Base-by-base conservation (phyloP, 92 coral and sea anemone species). In the Heliopora coerulea region DNA sequence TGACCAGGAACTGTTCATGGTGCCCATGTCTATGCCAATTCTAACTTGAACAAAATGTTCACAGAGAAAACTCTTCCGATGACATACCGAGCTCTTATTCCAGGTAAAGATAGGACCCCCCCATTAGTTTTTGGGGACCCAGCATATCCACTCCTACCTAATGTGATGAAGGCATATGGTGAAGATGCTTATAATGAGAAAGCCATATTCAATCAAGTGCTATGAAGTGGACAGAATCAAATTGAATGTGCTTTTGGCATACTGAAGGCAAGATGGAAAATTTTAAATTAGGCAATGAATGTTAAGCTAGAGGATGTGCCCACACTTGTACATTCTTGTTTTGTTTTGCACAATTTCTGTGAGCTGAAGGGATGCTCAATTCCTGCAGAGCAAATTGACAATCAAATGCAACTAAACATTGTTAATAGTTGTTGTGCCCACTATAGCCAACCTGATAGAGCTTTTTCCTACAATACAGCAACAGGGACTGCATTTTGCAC, bases 191-290 rank as follows among this genome's bases (percentile, higher is more conserved):
- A n/a, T n/a, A n/a, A n/a, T n/a, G n/a, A n/a, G n/a, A n/a, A n/a
- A n/a, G n/a, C n/a, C n/a, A n/a, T n/a, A n/a, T n/a, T n/a, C n/a
- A n/a, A n/a, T n/a, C n/a, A n/a, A n/a, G n/a, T n/a, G n/a, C n/a
- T n/a, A n/a, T n/a, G n/a, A n/a, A n/a, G n/a, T n/a, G n/a, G n/a
- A n/a, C n/a, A n/a, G n/a, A n/a, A n/a, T n/a, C n/a, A n/a, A n/a
- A n/a, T n/a, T n/a, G n/a, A n/a, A n/a, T n/a, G 85, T 63, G 81
- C 85, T 8, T 80, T 72, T 72, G 84, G 84, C 10, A 72, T 80
- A 59, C 44, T 80, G 49, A 80, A 80, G 48, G 84, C 80, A 13
- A 49, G 75, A 35, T 73, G 85, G 85, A 80, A 56, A 73, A 62
- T 73, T 32, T 19, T 62, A 34, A 81, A 75, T 33, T 35, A 52